Evolutionary conservation across 2,113 vertebrate species (phyloP), one percentile per base, ranked within the genome.

Genomic region (Stigmatopora argus): DNA sequence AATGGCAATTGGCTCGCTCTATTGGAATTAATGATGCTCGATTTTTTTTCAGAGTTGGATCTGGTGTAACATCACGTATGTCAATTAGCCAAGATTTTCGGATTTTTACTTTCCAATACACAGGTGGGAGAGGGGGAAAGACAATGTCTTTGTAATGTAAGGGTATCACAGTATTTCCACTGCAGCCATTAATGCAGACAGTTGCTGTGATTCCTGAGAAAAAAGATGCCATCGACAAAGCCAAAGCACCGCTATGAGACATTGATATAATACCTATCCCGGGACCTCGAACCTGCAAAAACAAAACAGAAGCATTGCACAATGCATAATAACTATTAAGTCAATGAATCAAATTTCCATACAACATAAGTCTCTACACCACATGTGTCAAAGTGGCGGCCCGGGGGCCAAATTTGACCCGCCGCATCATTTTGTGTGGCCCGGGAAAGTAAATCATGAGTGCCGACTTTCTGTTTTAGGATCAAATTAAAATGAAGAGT

Each of bases 171-270:
- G 80, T 81, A n/a, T 91, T 92, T 31, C 89, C 91, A 48, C 75
- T 91, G 0, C 92, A 93, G 73, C 82, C 74, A 0, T 98, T 97
- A 74, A 96, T 91, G 11, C 90, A 88, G 49, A 89, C 90, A 0
- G 92, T 92, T 4, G 93, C 95, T 0, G 86, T 69, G 69, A 98
- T 82, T 46, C 92, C 91, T 65, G 92, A 87, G 31, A 97, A 85
- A 75, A 94, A 93, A 4, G 95, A 91, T 5, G 94, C 86, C 91
- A 96, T 95, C 0, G 83, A 88, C 69, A 96, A 0, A 0, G 93
- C 96, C 47, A 97, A 67, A 51, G 92, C 89, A 18, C 90, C 95
- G 7, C 93, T 93, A 53, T 94, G 92, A 0, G 94, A 97, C 72
- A 93, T 79, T 5, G 94, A 94, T 66, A 98, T 73, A 70, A 96